phyloP scores from a whole-genome alignment of 2,888 invertebrate species.

The Melanchra persicariae region DNA sequence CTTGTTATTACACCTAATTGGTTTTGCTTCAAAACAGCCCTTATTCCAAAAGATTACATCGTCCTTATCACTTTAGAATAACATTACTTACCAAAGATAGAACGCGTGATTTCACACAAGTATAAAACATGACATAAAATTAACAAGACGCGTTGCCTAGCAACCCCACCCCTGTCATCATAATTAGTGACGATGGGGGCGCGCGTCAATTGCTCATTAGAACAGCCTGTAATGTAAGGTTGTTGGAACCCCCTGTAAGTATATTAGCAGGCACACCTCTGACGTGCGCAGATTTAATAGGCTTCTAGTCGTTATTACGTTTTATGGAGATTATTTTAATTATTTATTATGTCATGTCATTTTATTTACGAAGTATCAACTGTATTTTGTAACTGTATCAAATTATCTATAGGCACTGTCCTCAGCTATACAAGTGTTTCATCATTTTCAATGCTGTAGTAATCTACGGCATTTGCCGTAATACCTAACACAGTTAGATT shows the following conservation, averaged over 20 bases:
- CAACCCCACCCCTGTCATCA: conserved; percentile 37
- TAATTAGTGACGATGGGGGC: conserved; percentile 51
- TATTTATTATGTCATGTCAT: neutral
- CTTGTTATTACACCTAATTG: neutral
- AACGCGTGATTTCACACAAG: conserved; percentile 19
- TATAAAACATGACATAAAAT: conserved; percentile 30
- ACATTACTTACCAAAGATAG: neutral
- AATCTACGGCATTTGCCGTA: too few species aligned
- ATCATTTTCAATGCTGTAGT: too few species aligned
- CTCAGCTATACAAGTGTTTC: too few species aligned
- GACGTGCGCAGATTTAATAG: conserved; percentile 47
- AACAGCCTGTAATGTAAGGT: conserved; percentile 32
- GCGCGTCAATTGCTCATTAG: conserved; percentile 62
- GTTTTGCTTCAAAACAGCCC: neutral
- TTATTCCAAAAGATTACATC: neutral
- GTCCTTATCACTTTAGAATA: neutral
- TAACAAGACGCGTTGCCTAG: conserved; percentile 52
- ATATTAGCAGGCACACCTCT: conserved; percentile 36
- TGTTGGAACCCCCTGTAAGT: conserved; percentile 42
- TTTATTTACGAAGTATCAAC: too few species aligned
- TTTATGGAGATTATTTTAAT: conserved; percentile 8
- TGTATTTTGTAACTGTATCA: too few species aligned
- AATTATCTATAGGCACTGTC: too few species aligned
- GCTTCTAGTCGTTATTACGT: neutral
- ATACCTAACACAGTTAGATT: too few species aligned